Evolutionary conservation across 2,888 invertebrate species (phyloP), one percentile per base, ranked within the genome.

Genomic region (Drosophila conformis): DNA sequence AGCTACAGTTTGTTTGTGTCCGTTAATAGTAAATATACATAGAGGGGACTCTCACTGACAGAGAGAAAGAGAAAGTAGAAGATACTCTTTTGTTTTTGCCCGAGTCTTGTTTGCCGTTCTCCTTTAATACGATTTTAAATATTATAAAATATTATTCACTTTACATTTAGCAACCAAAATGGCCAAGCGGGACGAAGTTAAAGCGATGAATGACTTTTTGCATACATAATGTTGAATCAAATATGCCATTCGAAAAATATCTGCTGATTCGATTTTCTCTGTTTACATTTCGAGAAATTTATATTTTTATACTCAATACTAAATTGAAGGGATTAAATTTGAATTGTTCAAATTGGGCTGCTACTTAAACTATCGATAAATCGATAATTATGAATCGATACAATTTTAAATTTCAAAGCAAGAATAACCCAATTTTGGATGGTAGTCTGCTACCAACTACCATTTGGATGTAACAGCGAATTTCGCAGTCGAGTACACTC

Each of bases 1-100:
- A 46, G 15, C 8, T 54, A 36, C 33, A 40, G 53, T 38, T 57
- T 61, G 31, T 35, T 66, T 58, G 42, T 52, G 42, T 65, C 46
- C 18, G 40, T 56, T 56, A 15, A 65, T 56, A 29, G 40, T 15
- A 56, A 56, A 56, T n/a, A 35, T 2, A 36, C 35, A 62, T 42
- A 36, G 8, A 11, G 5, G 13, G 10, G 31, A 15, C 21, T 25
- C 15, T 4, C 27, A 33, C 11, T 21, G 11, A 42, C 11, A 13
- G 2, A 25, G 11, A 42, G 36, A 33, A 11, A 10, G 27, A 36
- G 51, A 21, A 46, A 35, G 13, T 60, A 25, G 35, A 8, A 52
- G 0, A 25, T 21, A 13, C 35, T 29, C 48, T 10, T 1, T 36
- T 52, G 21, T 13, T 46, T 13, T 46, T 46, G 46, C 21, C 46